Conservation (phyloP, 2,797 vertebrate species). For the Percopsis omiscomaycus region DNA sequence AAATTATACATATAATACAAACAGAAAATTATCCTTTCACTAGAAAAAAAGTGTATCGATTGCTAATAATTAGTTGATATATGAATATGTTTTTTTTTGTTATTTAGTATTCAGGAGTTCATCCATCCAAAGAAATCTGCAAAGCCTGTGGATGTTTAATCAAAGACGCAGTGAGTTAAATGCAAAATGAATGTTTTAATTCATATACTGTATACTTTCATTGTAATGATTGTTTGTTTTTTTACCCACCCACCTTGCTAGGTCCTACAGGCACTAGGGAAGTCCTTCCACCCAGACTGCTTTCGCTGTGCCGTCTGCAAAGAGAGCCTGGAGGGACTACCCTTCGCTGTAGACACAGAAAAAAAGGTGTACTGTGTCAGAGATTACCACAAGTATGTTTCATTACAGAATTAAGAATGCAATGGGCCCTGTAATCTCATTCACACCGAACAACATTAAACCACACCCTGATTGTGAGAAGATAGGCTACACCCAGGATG, state of each 20-base stretch:
- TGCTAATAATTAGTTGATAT: not conserved
- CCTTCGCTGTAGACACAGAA: slow-evolving; percentile 84
- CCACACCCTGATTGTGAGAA: slow-evolving; percentile 10
- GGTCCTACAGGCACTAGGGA: slow-evolving; percentile 89
- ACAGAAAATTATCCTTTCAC: not conserved
- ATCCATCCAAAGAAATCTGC: slow-evolving; percentile 86
- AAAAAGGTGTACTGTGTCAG: slow-evolving; percentile 88
- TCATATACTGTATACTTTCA: not conserved
- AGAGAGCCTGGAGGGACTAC: slow-evolving; percentile 82
- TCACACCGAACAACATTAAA: slow-evolving; percentile 18
- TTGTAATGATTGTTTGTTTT: not conserved
- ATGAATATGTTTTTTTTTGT: slow-evolving; percentile 15
- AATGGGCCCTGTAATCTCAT: not conserved
- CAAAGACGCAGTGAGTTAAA: slow-evolving; percentile 83
- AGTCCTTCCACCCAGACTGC: slow-evolving; percentile 86
- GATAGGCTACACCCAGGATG: slow-evolving; percentile 19
- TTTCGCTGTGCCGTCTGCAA: slow-evolving; percentile 87
- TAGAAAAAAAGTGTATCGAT: no score
- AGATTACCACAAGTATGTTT: slow-evolving; percentile 88
- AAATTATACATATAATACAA: not conserved
- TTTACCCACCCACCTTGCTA: slow-evolving; percentile 41
- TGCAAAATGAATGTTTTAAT: no score
- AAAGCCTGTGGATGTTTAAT: slow-evolving; percentile 86
- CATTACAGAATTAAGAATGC: slow-evolving; percentile 36
- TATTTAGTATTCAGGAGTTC: slow-evolving; percentile 86